phyloP scores from a whole-genome alignment of 2,797 vertebrate species.

The Delichon dasypus region DNA sequence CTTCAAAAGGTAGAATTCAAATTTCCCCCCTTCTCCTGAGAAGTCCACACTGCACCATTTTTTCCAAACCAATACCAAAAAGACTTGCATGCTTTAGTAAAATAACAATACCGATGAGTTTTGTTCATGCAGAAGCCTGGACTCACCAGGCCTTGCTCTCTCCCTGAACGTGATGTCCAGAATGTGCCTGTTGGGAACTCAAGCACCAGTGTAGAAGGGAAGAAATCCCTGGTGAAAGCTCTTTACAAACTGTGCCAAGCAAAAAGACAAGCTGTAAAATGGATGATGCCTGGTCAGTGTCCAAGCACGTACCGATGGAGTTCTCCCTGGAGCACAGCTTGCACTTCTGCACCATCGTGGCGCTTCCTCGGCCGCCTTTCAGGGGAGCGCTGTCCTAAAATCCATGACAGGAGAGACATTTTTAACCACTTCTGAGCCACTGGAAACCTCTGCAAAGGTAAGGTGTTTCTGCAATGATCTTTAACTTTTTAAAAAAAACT shows the following conservation, averaged over 20 bases:
- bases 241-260: background rate
- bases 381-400: constrained; percentile 88
- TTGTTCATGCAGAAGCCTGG: background rate
- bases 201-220: background rate
- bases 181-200: background rate
- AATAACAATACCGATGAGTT: background rate
- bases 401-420: background rate
- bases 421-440: background rate
- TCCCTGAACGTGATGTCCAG: background rate
- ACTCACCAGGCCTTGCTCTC: background rate
- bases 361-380: constrained; percentile 93
- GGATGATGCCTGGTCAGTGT: background rate
- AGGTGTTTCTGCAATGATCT: background rate
- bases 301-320: constrained; percentile 86
- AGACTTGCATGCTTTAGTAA: background rate
- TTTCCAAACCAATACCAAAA: background rate
- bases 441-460: background rate
- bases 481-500: background rate
- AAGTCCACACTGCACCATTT: background rate
- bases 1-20: background rate
- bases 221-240: background rate
- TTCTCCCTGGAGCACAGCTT: constrained; percentile 94
- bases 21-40: background rate
- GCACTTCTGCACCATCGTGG: constrained; percentile 98
- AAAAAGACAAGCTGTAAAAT: background rate